These are phyloP conservation scores for Noctua janthe DNA, from an alignment of 2,888 invertebrate genomes.

Conservation along the genomic window DNA sequence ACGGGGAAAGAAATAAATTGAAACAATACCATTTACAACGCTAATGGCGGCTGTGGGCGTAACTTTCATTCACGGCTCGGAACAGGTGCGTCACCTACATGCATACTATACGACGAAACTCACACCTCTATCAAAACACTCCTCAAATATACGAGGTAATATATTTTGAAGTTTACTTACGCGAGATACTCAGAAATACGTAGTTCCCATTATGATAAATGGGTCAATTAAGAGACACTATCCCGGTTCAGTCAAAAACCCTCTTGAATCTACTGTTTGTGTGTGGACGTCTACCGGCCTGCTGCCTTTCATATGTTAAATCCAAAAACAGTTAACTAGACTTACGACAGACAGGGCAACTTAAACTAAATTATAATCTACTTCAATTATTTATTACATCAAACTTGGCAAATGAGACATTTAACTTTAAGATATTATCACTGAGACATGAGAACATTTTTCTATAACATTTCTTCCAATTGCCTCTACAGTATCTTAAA, in stretches of 20 bases:
- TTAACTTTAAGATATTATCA: background rate
- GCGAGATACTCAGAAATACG: background rate
- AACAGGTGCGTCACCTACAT: conserved; percentile 64
- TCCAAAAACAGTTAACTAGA: background rate
- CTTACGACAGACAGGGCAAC: background rate
- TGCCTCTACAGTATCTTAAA: background rate
- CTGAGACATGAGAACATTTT: background rate
- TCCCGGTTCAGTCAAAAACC: background rate
- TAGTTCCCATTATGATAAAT: background rate
- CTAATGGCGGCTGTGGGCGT: conserved; percentile 59
- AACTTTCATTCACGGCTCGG: conserved; percentile 63
- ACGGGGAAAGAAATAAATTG: conserved; percentile 26
- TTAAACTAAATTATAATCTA: no score
- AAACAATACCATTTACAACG: conserved; percentile 61
- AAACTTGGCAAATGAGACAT: background rate
- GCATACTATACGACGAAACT: conserved; percentile 53
- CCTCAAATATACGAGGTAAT: conserved; percentile 20
- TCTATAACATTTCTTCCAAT: background rate
- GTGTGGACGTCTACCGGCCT: background rate
- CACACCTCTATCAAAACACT: conserved; percentile 12
- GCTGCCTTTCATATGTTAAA: background rate
- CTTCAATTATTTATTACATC: background rate
- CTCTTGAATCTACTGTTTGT: background rate
- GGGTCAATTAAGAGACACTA: background rate
- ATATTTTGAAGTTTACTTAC: background rate